These are phyloP conservation scores for Cephus pulcher DNA, from an alignment of 2,888 invertebrate genomes.

Conservation along the genomic window DNA sequence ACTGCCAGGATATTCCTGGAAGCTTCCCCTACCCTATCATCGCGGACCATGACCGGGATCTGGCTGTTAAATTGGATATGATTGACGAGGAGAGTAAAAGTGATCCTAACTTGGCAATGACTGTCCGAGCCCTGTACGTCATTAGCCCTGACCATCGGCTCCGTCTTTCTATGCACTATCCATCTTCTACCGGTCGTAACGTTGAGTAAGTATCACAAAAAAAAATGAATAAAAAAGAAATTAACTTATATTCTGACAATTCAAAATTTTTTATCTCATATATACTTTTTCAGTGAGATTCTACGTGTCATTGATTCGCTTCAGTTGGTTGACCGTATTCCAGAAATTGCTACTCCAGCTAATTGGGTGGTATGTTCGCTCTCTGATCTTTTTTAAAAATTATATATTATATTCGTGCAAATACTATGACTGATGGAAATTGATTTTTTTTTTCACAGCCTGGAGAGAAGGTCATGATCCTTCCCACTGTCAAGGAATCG, in stretches of 20 bases:
- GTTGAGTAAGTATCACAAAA: constrained; percentile 75
- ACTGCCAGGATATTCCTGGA: constrained; percentile 77
- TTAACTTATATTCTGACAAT: neutral
- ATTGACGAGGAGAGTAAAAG: constrained; percentile 80
- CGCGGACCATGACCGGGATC: constrained; percentile 77
- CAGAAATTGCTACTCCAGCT: constrained; percentile 85
- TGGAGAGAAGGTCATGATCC: constrained; percentile 84
- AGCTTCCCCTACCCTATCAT: constrained; percentile 87
- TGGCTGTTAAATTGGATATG: constrained; percentile 83
- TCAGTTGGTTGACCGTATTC: constrained; percentile 78
- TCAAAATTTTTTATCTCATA: neutral
- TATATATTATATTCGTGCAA: neutral
- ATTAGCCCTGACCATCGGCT: constrained; percentile 84
- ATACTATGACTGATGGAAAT: neutral
- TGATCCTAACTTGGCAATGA: constrained; percentile 75
- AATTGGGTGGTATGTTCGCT: constrained; percentile 80
- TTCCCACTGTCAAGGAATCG: constrained; percentile 77
- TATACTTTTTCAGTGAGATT: constrained; percentile 76
- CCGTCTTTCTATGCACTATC: constrained; percentile 85
- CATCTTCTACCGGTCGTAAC: constrained; percentile 87
- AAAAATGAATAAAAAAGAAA: neutral
- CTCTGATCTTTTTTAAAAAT: neutral
- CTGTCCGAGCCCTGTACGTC: constrained; percentile 82
- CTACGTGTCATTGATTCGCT: constrained; percentile 85
- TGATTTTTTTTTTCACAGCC: constrained; percentile 67